Conservation (phyloP, 1,140 invertebrate genomes). For the Trichogramma pretiosum region DNA sequence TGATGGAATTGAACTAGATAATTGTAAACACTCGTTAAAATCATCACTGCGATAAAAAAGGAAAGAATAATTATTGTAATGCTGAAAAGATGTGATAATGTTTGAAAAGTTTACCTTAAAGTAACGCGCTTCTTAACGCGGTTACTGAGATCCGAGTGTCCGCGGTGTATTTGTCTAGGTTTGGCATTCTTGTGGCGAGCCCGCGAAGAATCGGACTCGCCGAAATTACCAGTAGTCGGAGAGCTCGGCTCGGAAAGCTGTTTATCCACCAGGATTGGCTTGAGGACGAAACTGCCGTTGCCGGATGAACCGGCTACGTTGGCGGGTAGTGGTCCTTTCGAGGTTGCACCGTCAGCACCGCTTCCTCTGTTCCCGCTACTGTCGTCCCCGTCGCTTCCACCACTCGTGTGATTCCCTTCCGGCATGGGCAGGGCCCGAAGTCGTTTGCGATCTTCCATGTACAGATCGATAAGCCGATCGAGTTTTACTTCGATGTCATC, state of each 20-base stretch:
- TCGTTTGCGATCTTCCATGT: conserved; percentile 77
- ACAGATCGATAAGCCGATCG: conserved; percentile 86
- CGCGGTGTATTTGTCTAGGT: conserved; percentile 60
- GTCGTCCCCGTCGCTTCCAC: conserved; percentile 24
- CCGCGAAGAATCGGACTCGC: conserved; percentile 32
- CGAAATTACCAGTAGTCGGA: conserved; percentile 49
- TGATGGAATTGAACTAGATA: conserved; percentile 50
- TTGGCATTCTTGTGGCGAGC: conserved; percentile 17
- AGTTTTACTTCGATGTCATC: conserved; percentile 90
- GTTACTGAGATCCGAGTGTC: conserved; percentile 71
- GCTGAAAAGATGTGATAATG: too few relatives aligned
- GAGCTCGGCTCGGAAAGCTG: conserved; percentile 73
- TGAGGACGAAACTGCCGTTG: conserved; percentile 34
- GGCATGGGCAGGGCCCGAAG: conserved; percentile 47
- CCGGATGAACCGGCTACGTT: conserved; percentile 20
- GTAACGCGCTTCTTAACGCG: conserved; percentile 77
- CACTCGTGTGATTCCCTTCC: conserved; percentile 13
- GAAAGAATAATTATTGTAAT: too few relatives aligned
- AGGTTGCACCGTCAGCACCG: conserved; percentile 15
- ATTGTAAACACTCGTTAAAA: too few relatives aligned
- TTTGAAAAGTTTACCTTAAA: conserved; percentile 47
- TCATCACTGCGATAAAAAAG: too few relatives aligned
- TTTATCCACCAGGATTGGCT: conserved; percentile 62
- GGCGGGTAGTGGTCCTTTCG: conserved; percentile 26
- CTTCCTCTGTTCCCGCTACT: conserved; percentile 17